Percentiles rank a stretch among this genome's conserved stretches.
phyloP scores from a whole-genome alignment of 2,888 invertebrate species.

The Laspeyria flexula region DNA sequence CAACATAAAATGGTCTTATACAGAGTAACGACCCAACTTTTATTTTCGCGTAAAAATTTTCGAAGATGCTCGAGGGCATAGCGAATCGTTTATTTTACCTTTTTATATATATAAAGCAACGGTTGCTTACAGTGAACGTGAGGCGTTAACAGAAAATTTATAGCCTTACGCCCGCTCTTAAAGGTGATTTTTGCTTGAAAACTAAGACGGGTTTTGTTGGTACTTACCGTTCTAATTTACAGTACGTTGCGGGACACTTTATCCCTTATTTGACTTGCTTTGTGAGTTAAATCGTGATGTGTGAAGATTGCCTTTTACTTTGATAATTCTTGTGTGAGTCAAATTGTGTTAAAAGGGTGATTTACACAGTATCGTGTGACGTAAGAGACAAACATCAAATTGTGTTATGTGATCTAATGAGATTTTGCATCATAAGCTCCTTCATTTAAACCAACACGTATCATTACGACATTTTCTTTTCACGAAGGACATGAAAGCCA shows the following conservation, averaged over 20 bases:
- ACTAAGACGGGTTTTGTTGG: conserved; percentile 43
- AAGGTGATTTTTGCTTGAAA: conserved; percentile 46
- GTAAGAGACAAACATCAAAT: neutral
- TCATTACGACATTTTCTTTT: too few species aligned
- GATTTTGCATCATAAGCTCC: neutral
- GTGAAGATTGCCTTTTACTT: conserved; percentile 36
- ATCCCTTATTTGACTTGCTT: conserved; percentile 42
- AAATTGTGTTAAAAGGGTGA: conserved; percentile 8
- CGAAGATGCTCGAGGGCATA: conserved; percentile 58
- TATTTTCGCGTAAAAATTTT: conserved; percentile 65
- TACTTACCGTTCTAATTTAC: conserved; percentile 47
- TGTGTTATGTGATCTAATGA: neutral
- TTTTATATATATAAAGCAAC: conserved; percentile 45
- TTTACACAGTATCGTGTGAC: neutral
- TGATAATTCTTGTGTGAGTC: conserved; percentile 4
- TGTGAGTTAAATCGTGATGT: conserved; percentile 32
- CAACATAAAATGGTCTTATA: conserved; percentile 66
- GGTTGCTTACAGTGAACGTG: conserved; percentile 46
- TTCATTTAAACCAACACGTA: too few species aligned
- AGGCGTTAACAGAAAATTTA: conserved; percentile 48
- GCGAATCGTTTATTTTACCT: conserved; percentile 58
- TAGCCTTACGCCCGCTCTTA: conserved; percentile 41
- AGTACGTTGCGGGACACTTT: conserved; percentile 38
- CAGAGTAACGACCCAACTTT: conserved; percentile 58
- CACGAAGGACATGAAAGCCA: too few species aligned